Evolutionary conservation across 2,888 invertebrate genomes (phyloP), one percentile per base, ranked within the genome.

Genomic region (Frankliniella fusca): DNA sequence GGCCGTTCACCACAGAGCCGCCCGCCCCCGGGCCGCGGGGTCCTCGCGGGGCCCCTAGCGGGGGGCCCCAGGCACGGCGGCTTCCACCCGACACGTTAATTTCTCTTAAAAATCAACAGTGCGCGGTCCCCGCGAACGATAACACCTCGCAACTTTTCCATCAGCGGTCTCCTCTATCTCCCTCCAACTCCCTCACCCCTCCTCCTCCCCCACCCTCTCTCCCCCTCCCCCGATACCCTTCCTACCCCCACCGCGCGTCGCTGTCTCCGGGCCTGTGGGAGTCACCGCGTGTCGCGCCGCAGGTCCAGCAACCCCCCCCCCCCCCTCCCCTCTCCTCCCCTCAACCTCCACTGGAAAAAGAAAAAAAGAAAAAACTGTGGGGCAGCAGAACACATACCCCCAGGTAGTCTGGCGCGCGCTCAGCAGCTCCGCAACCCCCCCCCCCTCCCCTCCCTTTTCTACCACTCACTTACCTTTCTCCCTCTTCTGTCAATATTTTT

Each of bases 121-220:
- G 54, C 38, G 3, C 38, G 3, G 38, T 38, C 38, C 38, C 54
- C 54, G 12, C 54, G 15, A 20, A 20, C 20, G 54, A 54, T 15
- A 54, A 54, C 54, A 54, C 54, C 54, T 38, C 38, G 5, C 38
- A 54, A 54, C 54, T 54, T 54, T 54, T 54, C 54, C 54, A 54
- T 54, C 54, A 54, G 1, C 54, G 54, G 38, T 38, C 38, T 38
- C 61, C 61, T 7, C 61, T 3, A 80, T 65, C 82, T 61, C 70
- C 48, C 80, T 20, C 79, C n/a, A 48, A 3, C 83, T 49, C 76
- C 38, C 23, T 38, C 82, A 23, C 48, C 20, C 80, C 80, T 48
- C 54, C 61, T 20, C n/a, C 48, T 38, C n/a, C 48, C 38, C 38
- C 80, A 7, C 80, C 80, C 9, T 9, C 38, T 38, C 38, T 5